Percentiles rank a stretch among this genome's conserved stretches.
Evolutionary conservation across 2,797 vertebrate genomes (phyloP).

Genomic region (Catostomus latipinnis): DNA sequence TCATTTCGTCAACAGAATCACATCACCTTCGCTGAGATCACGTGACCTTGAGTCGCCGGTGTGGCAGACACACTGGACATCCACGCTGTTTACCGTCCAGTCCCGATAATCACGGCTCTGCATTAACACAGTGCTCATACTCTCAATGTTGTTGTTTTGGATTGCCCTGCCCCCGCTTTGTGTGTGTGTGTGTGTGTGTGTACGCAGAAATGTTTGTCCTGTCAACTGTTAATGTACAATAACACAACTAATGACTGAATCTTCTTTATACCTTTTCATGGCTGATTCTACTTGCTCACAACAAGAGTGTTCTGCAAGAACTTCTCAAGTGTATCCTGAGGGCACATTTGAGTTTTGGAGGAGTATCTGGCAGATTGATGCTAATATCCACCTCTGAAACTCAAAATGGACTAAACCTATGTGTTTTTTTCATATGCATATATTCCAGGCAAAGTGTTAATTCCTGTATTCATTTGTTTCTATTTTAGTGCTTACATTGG

Average conservation of each 20-base stretch:
- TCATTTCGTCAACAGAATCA: conserved; percentile 84
- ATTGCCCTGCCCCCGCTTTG: conserved; percentile 49
- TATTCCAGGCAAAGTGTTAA: conserved; percentile 10
- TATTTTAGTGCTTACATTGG: conserved; percentile 7
- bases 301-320: conserved; percentile 41
- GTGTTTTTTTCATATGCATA: conserved; percentile 22
- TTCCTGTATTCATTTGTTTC: not conserved
- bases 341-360: not conserved
- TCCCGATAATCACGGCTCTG: conserved; percentile 80
- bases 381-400: conserved; percentile 4
- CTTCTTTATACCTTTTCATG: conserved; percentile 58
- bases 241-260: conserved; percentile 9
- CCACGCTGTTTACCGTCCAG: conserved; percentile 91
- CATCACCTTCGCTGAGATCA: conserved; percentile 98
- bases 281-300: conserved; percentile 44
- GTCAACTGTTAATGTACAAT: conserved; percentile 47
- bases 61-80: conserved; percentile 92
- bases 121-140: conserved; percentile 60
- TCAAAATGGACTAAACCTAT: conserved; percentile 35
- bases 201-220: conserved; percentile 29
- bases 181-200: conserved; percentile 52
- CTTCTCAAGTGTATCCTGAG: conserved; percentile 39
- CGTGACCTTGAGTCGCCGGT: conserved; percentile 94
- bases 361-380: not conserved
- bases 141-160: conserved; percentile 52